Evolutionary conservation across 2,888 invertebrate species (phyloP), one percentile per base, ranked within the genome.

Genomic region (Micoletzkya japonica): DNA sequence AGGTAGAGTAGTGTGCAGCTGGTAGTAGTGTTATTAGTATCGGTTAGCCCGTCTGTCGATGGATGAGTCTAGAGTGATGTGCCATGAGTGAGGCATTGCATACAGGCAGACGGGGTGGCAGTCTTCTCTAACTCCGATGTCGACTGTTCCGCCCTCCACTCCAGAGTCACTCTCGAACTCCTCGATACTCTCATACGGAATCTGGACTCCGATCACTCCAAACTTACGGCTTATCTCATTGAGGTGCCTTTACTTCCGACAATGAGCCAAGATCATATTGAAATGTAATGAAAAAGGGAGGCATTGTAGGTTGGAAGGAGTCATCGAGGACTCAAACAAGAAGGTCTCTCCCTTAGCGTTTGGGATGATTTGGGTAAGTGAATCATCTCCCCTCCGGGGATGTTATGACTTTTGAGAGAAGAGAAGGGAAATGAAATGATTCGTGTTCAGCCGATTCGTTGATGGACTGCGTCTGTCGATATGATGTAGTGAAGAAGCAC

Each of bases 301-400:
- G 24, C 26, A 6, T 63, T 61, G 59, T 52, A 75, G 72, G 71
- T 81, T 34, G 82, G 82, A 17, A 73, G 72, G 50, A 72, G 73
- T 28, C 82, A 82, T 71, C 75, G 77, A 28, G 70, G 73, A 61
- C 70, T 82, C 50, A 76, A 73, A 50, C 61, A 70, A 4, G 82
- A 82, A 60, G 82, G 82, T 6, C 74, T 82, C 28, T 70, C 72
- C n/a, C 75, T 63, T 24, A 70, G 72, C 7, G 74, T 77, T 30
- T 82, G 82, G 82, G 82, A 82, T 67, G 82, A 82, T 70, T 67
- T 82, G 32, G 82, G 79, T 79, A 30, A 32, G 70, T 17, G 28
- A 64, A 34, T 26, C 26, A 6, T n/a, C 24, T 37, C 20, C 26
- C 28, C 24, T 24, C 54, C 24, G 26, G 17, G 24, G n/a, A 7